Percentiles rank a stretch among this genome's conserved stretches.
Evolutionary conservation across 2,113 vertebrate species (phyloP).

Genomic region (Vombatus ursinus): DNA sequence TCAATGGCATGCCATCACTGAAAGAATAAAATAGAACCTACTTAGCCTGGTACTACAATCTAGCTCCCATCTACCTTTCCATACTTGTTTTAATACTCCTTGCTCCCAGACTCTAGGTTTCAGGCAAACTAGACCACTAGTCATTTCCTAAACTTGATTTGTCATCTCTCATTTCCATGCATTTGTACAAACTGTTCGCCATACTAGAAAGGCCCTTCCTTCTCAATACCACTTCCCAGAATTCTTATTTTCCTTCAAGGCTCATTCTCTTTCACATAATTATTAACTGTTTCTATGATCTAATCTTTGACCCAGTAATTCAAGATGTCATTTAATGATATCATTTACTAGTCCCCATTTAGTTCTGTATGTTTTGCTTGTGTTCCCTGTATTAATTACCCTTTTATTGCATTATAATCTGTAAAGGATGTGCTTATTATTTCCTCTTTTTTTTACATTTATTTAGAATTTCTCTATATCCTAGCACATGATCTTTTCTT

Average conservation of each 20-base stretch:
- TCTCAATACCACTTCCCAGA: too few relatives aligned
- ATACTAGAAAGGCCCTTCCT: too few relatives aligned
- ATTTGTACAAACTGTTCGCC: too few relatives aligned
- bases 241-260: too few relatives aligned
- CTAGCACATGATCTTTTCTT: background rate
- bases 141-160: too few relatives aligned
- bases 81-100: background rate
- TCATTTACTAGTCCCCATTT: background rate
- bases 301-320: background rate
- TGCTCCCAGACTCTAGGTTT: background rate
- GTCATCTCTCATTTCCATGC: too few relatives aligned
- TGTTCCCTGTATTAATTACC: background rate
- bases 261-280: too few relatives aligned
- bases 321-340: background rate
- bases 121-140: background rate
- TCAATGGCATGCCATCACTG: background rate
- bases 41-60: background rate
- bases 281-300: background rate
- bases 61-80: background rate
- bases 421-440: background rate
- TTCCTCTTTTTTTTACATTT: background rate
- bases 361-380: background rate
- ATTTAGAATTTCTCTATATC: background rate
- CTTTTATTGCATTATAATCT: background rate
- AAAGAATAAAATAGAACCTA: background rate